Base-by-base conservation (phyloP, 37 sponge, comb jelly and placozoan genomes). In the Mnemiopsis leidyi region DNA sequence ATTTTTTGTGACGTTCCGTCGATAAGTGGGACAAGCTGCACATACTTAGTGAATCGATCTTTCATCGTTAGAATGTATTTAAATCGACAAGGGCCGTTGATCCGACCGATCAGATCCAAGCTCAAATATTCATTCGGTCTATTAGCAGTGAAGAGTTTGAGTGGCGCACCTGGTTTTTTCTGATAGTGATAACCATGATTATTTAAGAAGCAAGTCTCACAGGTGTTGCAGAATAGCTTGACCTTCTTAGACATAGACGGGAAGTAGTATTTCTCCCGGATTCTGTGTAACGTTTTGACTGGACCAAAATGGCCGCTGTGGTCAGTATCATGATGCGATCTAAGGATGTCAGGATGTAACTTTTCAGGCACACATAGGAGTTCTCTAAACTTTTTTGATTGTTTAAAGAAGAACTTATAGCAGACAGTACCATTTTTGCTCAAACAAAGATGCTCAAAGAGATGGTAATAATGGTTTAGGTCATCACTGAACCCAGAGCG, bases 181-280 rank as follows among this genome's bases (percentile, higher is more conserved):
- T 5, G 25, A 71, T 71, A 71, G 36, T 5, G 25, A 71, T 71
- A 71, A n/a, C 30, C 3, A 5, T 18, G 30, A 71, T 71, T 71
- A 25, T 71, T n/a, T 28, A 71, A n/a, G 75, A 71, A 71, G 30
- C 75, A 71, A 5, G 5, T 5, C 30, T 32, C 36, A 32, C 82
- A 79, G 23, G 82, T 79, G 33, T 29, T 35, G 29, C 82, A 79
- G 36, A 33, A 79, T 16, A 20, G 37, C 38, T 79, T 79, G 21
- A 79, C 36, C 2, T 5, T 21, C 7, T 30, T 29, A 21, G 82
- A 29, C 36, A 79, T 2, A 5, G 9, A 23, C 2, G 20, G 36
- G 36, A 79, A 79, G 29, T 79, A 32, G 36, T 36, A 79, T 36
- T 79, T 79, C 13, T 79, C 82, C 7, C 82, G 82, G 3, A 79